Evolutionary conservation across 1,140 invertebrate species (phyloP).

Genomic region (Bombus haemorrhoidalis): DNA sequence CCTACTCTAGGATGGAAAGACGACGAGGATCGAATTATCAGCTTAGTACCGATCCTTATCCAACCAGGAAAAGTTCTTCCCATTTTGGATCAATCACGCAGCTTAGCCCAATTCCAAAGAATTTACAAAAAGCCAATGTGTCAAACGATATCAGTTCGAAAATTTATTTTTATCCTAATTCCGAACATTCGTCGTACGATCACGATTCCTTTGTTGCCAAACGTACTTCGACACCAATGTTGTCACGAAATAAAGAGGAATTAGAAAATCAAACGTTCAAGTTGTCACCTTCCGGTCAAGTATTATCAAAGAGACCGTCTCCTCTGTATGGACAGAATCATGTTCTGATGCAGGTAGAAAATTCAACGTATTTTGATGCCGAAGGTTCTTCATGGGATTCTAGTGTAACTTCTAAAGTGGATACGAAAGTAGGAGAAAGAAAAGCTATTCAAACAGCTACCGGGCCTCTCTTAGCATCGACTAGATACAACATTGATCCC

Average conservation of each 20-base stretch:
- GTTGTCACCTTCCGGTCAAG: not conserved
- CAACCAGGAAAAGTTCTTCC: constrained; percentile 36
- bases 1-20: constrained; percentile 60
- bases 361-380: constrained; percentile 57
- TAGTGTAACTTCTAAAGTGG: constrained; percentile 73
- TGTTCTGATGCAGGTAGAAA: constrained; percentile 53
- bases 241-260: constrained; percentile 49
- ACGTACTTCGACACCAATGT: constrained; percentile 72
- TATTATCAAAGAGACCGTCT: constrained; percentile 3
- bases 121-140: not conserved
- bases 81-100: constrained; percentile 53
- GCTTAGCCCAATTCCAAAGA: constrained; percentile 66
- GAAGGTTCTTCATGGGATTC: constrained; percentile 75
- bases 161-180: constrained; percentile 3
- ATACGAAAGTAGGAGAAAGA: constrained; percentile 63
- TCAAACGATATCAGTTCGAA: not conserved
- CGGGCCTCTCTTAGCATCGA: constrained; percentile 78
- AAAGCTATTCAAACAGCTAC: constrained; percentile 76
- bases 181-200: not conserved
- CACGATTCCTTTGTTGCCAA: constrained; percentile 16
- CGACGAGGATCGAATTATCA: constrained; percentile 67
- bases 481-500: constrained; percentile 80
- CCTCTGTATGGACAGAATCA: constrained; percentile 51
- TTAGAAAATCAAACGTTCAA: constrained; percentile 60
- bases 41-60: constrained; percentile 66